Conservation (phyloP, 2,113 vertebrate genomes). For the Columba janthina region DNA sequence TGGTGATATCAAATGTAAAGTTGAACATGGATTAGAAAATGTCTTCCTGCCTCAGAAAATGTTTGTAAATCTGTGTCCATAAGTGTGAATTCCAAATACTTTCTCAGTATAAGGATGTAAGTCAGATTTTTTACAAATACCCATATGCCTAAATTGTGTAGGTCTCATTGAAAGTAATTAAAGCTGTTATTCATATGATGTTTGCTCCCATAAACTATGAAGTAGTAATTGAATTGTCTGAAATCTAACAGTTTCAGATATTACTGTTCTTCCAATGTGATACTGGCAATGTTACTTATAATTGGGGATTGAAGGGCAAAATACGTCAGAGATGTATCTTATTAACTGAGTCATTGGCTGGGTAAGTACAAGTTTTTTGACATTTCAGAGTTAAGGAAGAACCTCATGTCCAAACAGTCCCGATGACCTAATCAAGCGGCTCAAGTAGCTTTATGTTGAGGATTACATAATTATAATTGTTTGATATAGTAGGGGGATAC, state of each 20-base stretch:
- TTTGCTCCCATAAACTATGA: neutral
- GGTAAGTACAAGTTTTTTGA: neutral
- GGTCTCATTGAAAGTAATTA: neutral
- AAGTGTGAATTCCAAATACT: neutral
- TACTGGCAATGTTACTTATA: neutral
- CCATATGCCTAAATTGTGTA: neutral
- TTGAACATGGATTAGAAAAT: neutral
- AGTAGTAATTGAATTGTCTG: neutral
- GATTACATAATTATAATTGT: neutral
- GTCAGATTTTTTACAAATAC: neutral
- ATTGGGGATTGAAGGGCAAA: neutral
- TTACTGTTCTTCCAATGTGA: neutral
- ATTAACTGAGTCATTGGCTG: neutral
- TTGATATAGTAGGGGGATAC: neutral
- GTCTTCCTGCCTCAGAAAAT: neutral
- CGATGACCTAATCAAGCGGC: neutral
- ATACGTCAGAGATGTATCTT: neutral
- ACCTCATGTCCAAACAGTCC: neutral
- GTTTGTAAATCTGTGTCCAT: neutral
- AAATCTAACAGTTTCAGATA: neutral
- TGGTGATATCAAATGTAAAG: neutral
- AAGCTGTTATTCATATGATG: neutral
- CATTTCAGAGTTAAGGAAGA: neutral
- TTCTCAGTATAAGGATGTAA: neutral
- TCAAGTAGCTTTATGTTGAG: neutral